phyloP scores from a whole-genome alignment of 2,888 invertebrate genomes.

The Amiota mariae region DNA sequence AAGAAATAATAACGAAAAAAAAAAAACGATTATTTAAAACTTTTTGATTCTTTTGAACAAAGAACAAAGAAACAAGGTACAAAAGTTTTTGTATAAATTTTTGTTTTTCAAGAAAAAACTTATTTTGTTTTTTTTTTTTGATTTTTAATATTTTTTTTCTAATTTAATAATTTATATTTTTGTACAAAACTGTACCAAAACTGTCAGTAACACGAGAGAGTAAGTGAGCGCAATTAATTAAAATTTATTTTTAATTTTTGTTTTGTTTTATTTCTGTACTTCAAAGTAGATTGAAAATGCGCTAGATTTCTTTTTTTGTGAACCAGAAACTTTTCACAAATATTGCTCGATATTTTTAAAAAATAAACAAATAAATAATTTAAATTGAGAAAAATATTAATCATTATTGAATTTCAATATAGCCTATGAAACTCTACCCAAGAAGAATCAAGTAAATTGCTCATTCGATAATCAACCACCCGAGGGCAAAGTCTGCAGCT shows the following conservation, averaged over 20 bases:
- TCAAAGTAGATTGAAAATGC: conserved; percentile 7
- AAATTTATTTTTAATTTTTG: background rate
- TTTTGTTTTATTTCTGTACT: too few relatives aligned
- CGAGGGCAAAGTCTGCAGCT: conserved; percentile 86
- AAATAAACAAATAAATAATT: background rate
- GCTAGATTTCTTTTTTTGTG: conserved; percentile 33
- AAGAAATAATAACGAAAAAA: conserved; percentile 1
- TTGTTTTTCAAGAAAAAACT: too few relatives aligned
- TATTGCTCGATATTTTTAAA: conserved; percentile 37
- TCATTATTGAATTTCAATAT: conserved; percentile 24
- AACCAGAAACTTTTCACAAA: conserved; percentile 20
- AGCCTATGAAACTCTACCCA: conserved; percentile 73
- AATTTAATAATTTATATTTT: conserved; percentile 34
- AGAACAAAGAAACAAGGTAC: too few relatives aligned
- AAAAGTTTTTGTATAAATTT: too few relatives aligned
- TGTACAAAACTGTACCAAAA: conserved; percentile 31
- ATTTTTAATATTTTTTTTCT: conserved; percentile 29
- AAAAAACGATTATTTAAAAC: too few relatives aligned
- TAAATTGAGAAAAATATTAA: conserved; percentile 5
- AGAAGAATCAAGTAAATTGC: conserved; percentile 80
- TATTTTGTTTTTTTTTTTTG: background rate
- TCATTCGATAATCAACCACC: conserved; percentile 78
- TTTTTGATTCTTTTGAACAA: conserved; percentile 27
- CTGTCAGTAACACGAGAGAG: conserved; percentile 13
- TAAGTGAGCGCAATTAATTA: conserved; percentile 16